Base-by-base conservation (phyloP, 2,888 invertebrate genomes). In the Pyrrhia umbra region DNA sequence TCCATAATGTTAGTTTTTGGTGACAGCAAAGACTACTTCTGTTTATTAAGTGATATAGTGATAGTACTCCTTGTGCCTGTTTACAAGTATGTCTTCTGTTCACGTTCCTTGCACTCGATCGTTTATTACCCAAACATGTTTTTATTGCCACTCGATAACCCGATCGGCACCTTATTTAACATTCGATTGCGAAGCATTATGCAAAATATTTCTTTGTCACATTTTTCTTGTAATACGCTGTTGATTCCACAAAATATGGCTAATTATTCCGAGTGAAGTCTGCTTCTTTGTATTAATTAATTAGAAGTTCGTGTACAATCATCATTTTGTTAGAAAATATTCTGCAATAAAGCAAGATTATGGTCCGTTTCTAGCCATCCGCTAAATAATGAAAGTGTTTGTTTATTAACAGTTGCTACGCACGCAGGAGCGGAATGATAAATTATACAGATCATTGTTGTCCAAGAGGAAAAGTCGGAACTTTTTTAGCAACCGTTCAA, bases 301-400 rank as follows among this genome's bases (percentile, higher is more conserved):
- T 62, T 57, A 37, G 23, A n/a, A 2, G 10, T 54, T 62, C 40
- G 20, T 40, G 46, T 40, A 39, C 2, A 37, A 43, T 56, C 10
- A 21, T n/a, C 6, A 51, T 64, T 55, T 51, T 39, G 6, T 54
- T 45, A 13, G 15, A 60, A 39, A 60, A 60, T 51, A 25, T 45
- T 57, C 39, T 51, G 8, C 13, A n/a, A 15, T 43, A 59, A 52
- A 57, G 45, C 21, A 60, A 56, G 42, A 70, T 21, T 8, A 30
- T 25, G 16, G 42, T 20, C 25, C 15, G 23, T 30, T 58, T 58
- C 47, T 13, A 47, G 8, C 27, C 10, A 54, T 37, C 23, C 15
- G 40, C 37, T 59, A 42, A 62, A 56, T 63, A 79, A 81, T 76
- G 78, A 82, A 82, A 83, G 80, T 79, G 64, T 65, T 59, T 51